Base-by-base conservation (phyloP, 2,797 vertebrate genomes). In the Pangasius larnaudii region DNA sequence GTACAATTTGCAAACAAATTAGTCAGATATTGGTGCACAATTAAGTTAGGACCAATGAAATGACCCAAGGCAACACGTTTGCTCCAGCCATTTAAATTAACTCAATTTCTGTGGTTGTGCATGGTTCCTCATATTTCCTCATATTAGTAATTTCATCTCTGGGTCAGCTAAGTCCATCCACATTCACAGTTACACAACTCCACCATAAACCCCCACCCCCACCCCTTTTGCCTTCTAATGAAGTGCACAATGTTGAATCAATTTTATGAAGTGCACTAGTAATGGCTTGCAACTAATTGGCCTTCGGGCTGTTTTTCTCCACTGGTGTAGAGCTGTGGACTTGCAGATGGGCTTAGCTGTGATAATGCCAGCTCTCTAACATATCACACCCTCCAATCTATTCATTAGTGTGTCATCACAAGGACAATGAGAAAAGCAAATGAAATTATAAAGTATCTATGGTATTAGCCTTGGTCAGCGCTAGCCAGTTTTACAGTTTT, bases 231-330 rank as follows among this genome's bases (percentile, higher is more conserved):
- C 49, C 49, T 87, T 84, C 71, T 90, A 89, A 84, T 79, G 22
- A 88, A 74, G 58, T 67, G 71, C 85, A 89, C 84, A 90, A 84
- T 90, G 87, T 89, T 89, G 84, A 92, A 93, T 93, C 91, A 91
- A 86, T 93, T 92, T 85, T 84, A 86, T 88, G 87, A 89, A 91
- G 89, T 91, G 71, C 88, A 24, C 77, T 67, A 81, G 86, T 91
- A 91, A 91, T 91, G 33, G 82, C 63, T 69, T 87, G 36, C 65
- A 63, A 79, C 85, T 93, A 92, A 94, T 92, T 91, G 91, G 90
- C 85, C 89, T 72, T 39, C 78, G 86, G 59, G 92, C 89, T 89
- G 89, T 86, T 65, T 87, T 65, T 51, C 10, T 74, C 27, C 78
- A 82, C 49, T 78, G 78, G 56, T 53, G 22, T 65, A 63, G 39